Percentiles rank a stretch among this genome's conserved stretches.
These are phyloP conservation scores for Alaudala cheleensis DNA, from an alignment of 2,113 vertebrate species.

Conservation along the genomic window DNA sequence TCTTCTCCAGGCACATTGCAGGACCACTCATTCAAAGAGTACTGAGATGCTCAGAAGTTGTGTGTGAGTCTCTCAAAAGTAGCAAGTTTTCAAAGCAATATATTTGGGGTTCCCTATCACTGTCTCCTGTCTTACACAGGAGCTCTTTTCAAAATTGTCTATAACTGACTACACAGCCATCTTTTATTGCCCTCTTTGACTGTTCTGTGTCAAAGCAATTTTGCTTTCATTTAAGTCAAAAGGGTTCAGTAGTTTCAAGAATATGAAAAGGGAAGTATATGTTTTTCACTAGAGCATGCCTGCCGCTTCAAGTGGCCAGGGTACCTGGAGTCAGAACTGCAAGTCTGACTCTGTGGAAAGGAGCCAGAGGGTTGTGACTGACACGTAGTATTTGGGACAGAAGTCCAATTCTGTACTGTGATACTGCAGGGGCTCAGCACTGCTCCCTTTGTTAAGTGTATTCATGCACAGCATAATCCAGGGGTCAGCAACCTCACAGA, in stretches of 20 bases:
- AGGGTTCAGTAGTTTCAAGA: background rate
- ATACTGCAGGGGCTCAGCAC: background rate
- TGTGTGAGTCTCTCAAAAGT: background rate
- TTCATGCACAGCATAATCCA: slow-evolving; percentile 50
- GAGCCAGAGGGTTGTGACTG: background rate
- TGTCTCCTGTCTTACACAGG: background rate
- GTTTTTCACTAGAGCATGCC: background rate
- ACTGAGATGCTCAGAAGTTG: background rate
- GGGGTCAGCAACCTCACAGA: slow-evolving; percentile 20
- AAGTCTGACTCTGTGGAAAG: background rate
- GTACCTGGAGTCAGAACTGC: background rate
- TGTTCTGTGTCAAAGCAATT: background rate
- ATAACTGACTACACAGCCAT: background rate
- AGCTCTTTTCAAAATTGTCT: background rate
- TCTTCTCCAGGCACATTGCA: background rate
- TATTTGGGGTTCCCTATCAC: background rate
- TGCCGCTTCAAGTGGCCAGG: background rate
- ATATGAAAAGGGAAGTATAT: background rate
- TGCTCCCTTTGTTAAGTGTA: background rate
- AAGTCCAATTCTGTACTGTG: background rate
- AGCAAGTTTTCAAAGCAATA: background rate
- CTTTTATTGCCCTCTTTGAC: background rate
- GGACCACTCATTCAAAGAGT: background rate
- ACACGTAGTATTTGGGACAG: background rate
- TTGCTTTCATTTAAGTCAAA: background rate